Evolutionary conservation across 64 coral and sea anemone genomes (phyloP), one percentile per base, ranked within the genome.

Genomic region (Actinia tenebrosa): DNA sequence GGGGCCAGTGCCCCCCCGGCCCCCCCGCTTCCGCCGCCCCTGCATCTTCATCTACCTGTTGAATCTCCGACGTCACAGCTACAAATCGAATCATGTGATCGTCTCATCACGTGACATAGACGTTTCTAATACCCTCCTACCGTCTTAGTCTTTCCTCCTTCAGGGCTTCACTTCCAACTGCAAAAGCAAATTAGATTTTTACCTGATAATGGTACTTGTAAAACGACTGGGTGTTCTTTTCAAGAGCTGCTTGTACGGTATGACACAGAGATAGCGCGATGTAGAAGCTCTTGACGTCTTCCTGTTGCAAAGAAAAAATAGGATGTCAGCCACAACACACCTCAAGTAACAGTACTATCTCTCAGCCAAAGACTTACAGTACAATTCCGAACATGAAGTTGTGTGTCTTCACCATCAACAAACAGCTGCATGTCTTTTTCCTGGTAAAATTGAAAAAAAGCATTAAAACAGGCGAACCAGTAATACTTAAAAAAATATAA

Each of bases 121-220:
- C 47, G 47, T 50, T 50, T 50, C 47, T 4, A 5, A 50, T 5
- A 58, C 56, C 7, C 56, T 58, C 56, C 56, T 11, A 11, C 56
- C 5, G 13, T 14, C 56, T 58, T 58, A 58, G 56, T 58, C 56
- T 58, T 2, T 5, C 56, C 2, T 58, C 15, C 15, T 11, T 13
- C 56, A 10, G 56, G 7, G 10, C 0, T 1, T 50, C 47, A 8
- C 47, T 50, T 50, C 7, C 47, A 58, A 58, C 56, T 3, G 5
- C 7, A 11, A 58, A 58, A 58, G 56, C 56, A 58, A 58, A 14
- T 11, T 16, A 58, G 10, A 58, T 50, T 58, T 58, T 58, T 86
- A 95, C 97, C 97, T 99, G 97, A 47, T 99, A 99, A 52, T 91
- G 93, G 81, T 92, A 95, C n/a, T 93, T 89, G 72, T 99, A 99